Percentiles rank a stretch among this genome's conserved stretches.
Evolutionary conservation across 2,888 invertebrate genomes (phyloP).

Genomic region (Pseudococcus viburni): DNA sequence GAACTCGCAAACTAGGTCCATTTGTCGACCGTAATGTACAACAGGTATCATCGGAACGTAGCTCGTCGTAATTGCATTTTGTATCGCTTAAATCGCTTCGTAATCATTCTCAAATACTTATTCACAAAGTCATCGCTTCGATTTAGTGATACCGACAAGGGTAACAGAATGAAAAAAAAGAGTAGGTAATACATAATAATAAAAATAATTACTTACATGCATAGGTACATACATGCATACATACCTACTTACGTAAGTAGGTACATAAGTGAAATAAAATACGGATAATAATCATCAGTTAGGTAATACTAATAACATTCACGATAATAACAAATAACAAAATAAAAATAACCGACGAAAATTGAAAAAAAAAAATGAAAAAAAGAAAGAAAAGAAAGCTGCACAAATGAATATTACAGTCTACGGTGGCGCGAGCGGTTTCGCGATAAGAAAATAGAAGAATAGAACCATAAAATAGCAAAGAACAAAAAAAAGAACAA

Average conservation of each 20-base stretch:
- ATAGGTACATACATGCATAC: too few species aligned
- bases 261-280: neutral
- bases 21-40: too few species aligned
- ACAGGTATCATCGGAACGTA: too few species aligned
- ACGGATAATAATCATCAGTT: neutral
- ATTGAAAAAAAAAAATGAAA: neutral
- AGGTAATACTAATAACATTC: conserved; percentile 16
- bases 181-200: neutral
- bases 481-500: neutral
- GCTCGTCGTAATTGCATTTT: too few species aligned
- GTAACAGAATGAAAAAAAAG: neutral
- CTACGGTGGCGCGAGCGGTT: too few species aligned
- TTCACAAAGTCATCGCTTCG: too few species aligned
- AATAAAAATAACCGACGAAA: neutral
- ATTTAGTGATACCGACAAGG: too few species aligned
- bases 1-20: too few species aligned
- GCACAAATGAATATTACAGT: neutral
- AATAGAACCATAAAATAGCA: neutral
- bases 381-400: neutral
- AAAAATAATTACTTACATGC: too few species aligned
- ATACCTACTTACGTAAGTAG: too few species aligned
- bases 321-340: neutral
- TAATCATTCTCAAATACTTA: too few species aligned
- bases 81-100: too few species aligned
- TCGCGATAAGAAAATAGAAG: neutral